A percentile compares a stretch with the other conserved stretches of the same genome.
These are phyloP conservation scores for Scolopax bukidnonensis DNA, from an alignment of 2,797 vertebrate genomes.

Conservation along the genomic window DNA sequence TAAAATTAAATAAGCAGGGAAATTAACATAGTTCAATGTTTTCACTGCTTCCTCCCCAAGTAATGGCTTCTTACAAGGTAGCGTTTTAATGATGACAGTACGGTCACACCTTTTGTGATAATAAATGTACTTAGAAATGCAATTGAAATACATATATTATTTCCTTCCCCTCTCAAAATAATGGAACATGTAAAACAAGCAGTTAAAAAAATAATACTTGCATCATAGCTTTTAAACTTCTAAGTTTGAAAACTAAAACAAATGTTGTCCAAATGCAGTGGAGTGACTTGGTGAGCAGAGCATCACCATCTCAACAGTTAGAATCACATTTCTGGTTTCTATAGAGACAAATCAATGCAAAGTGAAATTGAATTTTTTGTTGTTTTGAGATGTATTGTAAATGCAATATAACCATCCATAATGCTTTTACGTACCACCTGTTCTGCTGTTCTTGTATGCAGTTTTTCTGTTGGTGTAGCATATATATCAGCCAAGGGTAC, in stretches of 20 bases:
- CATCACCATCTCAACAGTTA: not conserved
- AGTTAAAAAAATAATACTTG: not conserved
- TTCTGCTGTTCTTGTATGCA: not conserved
- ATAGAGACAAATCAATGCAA: not conserved
- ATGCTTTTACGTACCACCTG: not conserved
- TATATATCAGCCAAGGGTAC: rapidly evolving
- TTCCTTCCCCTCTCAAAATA: not conserved
- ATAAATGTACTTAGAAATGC: not conserved
- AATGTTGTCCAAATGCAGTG: not conserved
- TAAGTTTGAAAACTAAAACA: not conserved
- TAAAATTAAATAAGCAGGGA: not conserved
- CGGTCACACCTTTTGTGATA: not conserved
- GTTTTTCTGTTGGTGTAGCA: not conserved
- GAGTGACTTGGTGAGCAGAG: not conserved
- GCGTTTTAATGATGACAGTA: not conserved
- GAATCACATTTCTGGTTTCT: not conserved
- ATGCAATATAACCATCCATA: not conserved
- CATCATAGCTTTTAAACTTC: not conserved
- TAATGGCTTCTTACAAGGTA: not conserved
- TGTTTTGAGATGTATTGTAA: not conserved
- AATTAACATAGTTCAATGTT: not conserved
- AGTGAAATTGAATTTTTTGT: not conserved
- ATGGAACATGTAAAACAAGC: not conserved
- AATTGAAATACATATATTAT: not conserved
- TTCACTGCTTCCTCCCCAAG: not conserved